Evolutionary conservation across 2,888 invertebrate genomes (phyloP), one percentile per base, ranked within the genome.

Genomic region (Ichneumon xanthorius): DNA sequence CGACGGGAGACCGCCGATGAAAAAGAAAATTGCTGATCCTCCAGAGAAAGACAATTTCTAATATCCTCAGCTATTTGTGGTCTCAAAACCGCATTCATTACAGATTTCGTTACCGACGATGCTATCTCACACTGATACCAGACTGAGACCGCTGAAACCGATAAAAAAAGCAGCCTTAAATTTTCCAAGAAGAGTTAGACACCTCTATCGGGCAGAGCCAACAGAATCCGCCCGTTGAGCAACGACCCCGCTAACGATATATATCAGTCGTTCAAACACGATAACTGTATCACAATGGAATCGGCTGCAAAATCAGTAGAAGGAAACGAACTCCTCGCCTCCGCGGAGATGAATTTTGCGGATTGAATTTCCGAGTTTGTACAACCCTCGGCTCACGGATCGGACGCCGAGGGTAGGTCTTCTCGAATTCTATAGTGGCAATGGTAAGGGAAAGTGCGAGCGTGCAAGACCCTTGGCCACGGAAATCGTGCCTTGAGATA

Each of bases 401-500:
- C 61, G 70, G 70, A 55, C 45, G 71, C 63, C 55, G 53, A 37
- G 16, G 45, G 55, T 16, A n/a, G 40, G 53, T 45, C 14, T 79
- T 79, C 72, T 45, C 68, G 80, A 68, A 68, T 65, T 71, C 80
- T 72, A 77, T 40, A 76, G 80, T 50, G 63, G 33, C 37, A 48
- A 53, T 73, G 55, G 58, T 63, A 22, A 55, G 75, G 61, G 82
- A 72, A 78, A 85, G 68, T 77, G 86, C 45, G 77, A 68, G 58
- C 58, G 80, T 70, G 75, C 72, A 81, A 82, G 85, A 84, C 77
- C 80, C 79, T 80, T 82, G 82, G 77, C 85, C 85, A 85, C 86
- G 77, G 80, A 72, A 84, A 85, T 89, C 89, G 89, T 90, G 88
- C 89, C 88, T 85, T 85, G 88, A 86, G 89, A 89, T 90, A 90